Evolutionary conservation across 2,113 vertebrate species (phyloP).

Genomic region (Xenus cinereus): DNA sequence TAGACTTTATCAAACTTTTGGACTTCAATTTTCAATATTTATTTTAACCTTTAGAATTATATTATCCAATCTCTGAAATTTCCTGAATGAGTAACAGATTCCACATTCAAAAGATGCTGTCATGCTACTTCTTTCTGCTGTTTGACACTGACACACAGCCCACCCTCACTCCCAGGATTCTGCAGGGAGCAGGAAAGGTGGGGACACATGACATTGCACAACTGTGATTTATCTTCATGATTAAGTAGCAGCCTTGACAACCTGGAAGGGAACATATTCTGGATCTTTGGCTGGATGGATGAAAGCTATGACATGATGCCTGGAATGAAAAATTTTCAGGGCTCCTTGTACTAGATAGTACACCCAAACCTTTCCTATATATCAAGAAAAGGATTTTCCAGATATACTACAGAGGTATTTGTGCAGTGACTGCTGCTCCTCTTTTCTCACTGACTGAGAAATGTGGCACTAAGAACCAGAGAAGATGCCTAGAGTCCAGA

Average conservation of each 20-base stretch:
- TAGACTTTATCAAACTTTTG: neutral
- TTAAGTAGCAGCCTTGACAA: neutral
- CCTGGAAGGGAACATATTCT: neutral
- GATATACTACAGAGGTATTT: neutral
- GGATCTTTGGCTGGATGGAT: neutral
- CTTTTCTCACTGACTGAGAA: neutral
- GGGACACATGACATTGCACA: neutral
- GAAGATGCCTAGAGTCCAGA: neutral
- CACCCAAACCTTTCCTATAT: neutral
- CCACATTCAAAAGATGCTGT: neutral
- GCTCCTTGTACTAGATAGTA: neutral
- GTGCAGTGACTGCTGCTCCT: neutral
- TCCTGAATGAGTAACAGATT: neutral
- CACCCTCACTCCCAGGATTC: neutral
- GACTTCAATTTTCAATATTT: neutral
- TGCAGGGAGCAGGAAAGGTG: slow-evolving; percentile 16
- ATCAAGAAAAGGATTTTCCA: neutral
- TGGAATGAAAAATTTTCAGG: neutral
- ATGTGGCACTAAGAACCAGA: neutral
- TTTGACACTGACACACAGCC: neutral
- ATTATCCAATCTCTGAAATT: neutral
- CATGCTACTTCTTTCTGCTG: neutral
- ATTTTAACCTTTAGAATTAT: neutral
- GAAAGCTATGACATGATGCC: neutral
- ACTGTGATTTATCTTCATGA: neutral